Evolutionary conservation across 1,140 invertebrate genomes (phyloP).

Genomic region (Scylla paramamosain): DNA sequence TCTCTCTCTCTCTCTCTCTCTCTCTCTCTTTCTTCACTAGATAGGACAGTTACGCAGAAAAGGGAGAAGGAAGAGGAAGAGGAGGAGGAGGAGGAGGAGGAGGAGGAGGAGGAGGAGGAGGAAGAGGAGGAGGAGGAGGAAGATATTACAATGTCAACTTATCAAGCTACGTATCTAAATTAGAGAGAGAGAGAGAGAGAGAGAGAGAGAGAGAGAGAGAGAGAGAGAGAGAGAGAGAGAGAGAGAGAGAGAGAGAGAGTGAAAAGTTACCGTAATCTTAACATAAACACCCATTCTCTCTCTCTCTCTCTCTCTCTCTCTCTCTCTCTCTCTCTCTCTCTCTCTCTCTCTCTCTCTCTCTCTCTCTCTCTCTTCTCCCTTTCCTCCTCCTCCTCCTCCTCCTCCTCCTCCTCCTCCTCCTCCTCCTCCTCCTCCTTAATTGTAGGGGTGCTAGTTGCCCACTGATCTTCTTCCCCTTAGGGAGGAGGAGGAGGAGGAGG

Average conservation of each 20-base stretch:
- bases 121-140: no score
- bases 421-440: background rate
- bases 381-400: no score
- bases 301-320: constrained; percentile 43
- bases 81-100: no score
- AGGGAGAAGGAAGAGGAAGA: no score
- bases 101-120: no score
- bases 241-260: background rate
- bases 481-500: no score
- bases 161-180: background rate
- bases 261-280: background rate
- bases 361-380: no score
- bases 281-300: background rate
- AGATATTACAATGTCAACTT: background rate
- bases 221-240: constrained; percentile 25
- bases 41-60: no score
- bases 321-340: constrained; percentile 15
- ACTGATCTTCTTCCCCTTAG: no score
- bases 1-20: background rate
- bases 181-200: constrained; percentile 30
- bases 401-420: background rate
- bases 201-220: background rate
- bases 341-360: no score
- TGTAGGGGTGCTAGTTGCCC: no score
- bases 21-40: no score